A percentile compares a stretch with the other conserved stretches of the same genome.
Evolutionary conservation across 2,113 vertebrate species (phyloP).

Genomic region (Pollachius pollachius): DNA sequence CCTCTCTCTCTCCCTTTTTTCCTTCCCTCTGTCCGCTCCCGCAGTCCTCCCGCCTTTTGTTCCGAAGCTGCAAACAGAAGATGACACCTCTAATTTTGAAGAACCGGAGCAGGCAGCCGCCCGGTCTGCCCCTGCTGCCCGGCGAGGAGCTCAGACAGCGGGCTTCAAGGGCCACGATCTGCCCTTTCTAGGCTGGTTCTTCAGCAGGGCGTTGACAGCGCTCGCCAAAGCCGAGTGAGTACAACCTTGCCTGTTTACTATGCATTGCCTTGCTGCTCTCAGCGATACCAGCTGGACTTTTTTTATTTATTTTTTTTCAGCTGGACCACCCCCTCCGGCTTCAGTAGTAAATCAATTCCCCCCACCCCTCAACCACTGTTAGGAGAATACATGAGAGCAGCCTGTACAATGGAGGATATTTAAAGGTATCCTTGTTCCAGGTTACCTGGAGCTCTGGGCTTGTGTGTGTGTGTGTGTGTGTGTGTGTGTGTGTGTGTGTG

Average conservation of each 20-base stretch:
- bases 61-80: constrained; percentile 91
- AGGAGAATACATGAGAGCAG: constrained; percentile 25
- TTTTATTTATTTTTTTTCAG: neutral
- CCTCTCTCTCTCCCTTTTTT: constrained; percentile 22
- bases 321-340: neutral
- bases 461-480: too few relatives aligned
- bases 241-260: constrained; percentile 53
- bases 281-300: neutral
- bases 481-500: too few relatives aligned
- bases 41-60: constrained; percentile 94
- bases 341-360: neutral
- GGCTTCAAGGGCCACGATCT: constrained; percentile 93
- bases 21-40: constrained; percentile 56
- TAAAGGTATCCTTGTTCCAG: constrained; percentile 46
- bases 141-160: constrained; percentile 80
- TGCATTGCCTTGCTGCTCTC: constrained; percentile 13
- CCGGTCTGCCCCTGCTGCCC: constrained; percentile 81
- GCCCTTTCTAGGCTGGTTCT: constrained; percentile 98
- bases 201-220: constrained; percentile 86
- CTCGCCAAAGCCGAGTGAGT: constrained; percentile 96
- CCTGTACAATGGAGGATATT: constrained; percentile 40
- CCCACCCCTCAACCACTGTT: constrained; percentile 41
- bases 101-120: constrained; percentile 90
- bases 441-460: constrained; percentile 37
- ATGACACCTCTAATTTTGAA: constrained; percentile 99